Evolutionary conservation across 2,888 invertebrate genomes (phyloP).

Genomic region (Microlaimidae sp.): DNA sequence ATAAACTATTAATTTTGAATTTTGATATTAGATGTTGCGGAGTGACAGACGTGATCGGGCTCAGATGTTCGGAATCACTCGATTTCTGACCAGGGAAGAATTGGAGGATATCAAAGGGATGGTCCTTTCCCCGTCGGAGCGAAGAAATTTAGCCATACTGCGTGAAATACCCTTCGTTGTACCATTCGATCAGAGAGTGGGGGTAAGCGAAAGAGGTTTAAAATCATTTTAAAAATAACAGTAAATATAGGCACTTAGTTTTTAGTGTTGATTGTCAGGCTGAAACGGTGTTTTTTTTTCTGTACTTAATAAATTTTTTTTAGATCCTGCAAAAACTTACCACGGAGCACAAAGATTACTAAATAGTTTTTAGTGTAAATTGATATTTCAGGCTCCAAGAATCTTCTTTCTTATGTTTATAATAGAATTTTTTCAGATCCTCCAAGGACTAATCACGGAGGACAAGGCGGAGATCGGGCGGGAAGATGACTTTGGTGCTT

Average conservation of each 20-base stretch:
- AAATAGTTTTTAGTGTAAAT: no score
- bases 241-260: no score
- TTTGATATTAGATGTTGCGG: slow-evolving; percentile 1
- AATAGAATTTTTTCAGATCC: slow-evolving; percentile 36
- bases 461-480: slow-evolving; percentile 53
- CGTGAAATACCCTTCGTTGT: slow-evolving; percentile 85
- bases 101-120: slow-evolving; percentile 25
- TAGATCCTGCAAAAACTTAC: no score
- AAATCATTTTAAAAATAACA: no score
- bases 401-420: no score
- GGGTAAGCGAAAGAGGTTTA: no score
- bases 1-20: not conserved
- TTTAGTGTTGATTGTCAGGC: no score
- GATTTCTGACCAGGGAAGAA: not conserved
- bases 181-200: slow-evolving; percentile 69
- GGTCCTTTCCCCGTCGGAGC: slow-evolving; percentile 59
- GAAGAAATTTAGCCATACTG: slow-evolving; percentile 66
- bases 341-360: no score
- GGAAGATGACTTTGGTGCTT: not conserved
- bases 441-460: slow-evolving; percentile 38
- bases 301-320: no score
- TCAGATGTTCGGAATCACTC: slow-evolving; percentile 3
- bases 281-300: no score
- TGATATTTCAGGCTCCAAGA: no score
- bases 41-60: not conserved